Conservation (phyloP, 2,888 invertebrate species). For the Icerya purchasi region DNA sequence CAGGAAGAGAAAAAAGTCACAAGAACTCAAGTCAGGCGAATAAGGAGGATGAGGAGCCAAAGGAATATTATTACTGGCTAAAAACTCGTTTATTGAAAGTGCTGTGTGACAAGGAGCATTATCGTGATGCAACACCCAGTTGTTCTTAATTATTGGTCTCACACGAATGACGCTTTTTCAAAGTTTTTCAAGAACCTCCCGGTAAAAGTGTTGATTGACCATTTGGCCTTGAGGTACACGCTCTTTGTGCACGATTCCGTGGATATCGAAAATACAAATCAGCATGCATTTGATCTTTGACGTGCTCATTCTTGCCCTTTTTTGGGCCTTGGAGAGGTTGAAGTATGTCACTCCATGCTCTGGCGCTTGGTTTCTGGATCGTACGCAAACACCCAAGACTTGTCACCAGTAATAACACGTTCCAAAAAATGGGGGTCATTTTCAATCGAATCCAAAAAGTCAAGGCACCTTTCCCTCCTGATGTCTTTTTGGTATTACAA, state of each 20-base stretch:
- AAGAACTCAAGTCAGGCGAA: constrained; percentile 13
- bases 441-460: too few relatives aligned
- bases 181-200: constrained; percentile 6
- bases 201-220: too few relatives aligned
- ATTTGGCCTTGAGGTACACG: constrained; percentile 4
- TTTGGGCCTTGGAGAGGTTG: too few relatives aligned
- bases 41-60: constrained; percentile 10
- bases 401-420: constrained; percentile 15
- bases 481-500: too few relatives aligned
- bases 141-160: constrained; percentile 6
- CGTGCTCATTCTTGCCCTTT: too few relatives aligned
- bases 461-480: too few relatives aligned
- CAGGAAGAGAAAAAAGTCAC: too few relatives aligned
- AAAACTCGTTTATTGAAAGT: constrained; percentile 11
- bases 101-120: constrained; percentile 14
- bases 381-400: constrained; percentile 16
- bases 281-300: too few relatives aligned
- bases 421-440: too few relatives aligned
- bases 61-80: constrained; percentile 12
- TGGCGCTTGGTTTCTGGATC: constrained; percentile 14
- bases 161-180: constrained; percentile 3
- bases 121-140: constrained; percentile 15
- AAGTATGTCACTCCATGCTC: too few relatives aligned
- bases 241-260: constrained; percentile 7
- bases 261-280: too few relatives aligned